These are phyloP conservation scores for Schizopygopsis malacanthus DNA, from an alignment of 2,797 vertebrate genomes.

Conservation along the genomic window DNA sequence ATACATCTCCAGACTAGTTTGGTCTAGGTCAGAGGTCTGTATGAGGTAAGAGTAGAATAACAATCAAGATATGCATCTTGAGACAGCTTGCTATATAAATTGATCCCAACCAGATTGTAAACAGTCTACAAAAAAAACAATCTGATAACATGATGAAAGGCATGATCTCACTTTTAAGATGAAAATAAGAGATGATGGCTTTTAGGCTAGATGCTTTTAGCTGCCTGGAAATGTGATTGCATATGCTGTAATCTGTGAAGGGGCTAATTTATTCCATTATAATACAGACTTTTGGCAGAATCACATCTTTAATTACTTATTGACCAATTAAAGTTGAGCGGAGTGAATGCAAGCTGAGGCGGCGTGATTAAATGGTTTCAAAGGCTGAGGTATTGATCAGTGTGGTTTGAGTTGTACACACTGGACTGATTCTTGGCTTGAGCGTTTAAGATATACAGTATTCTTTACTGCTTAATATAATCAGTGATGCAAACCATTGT, in stretches of 20 bases:
- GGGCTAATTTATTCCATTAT: conserved; percentile 57
- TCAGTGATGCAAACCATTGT: background rate
- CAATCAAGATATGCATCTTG: conserved; percentile 26
- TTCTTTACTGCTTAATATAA: conserved; percentile 26
- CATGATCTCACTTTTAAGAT: conserved; percentile 2
- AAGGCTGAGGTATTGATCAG: conserved; percentile 60
- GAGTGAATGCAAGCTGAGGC: conserved; percentile 47
- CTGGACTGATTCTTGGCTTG: conserved; percentile 11
- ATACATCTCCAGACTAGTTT: conserved; percentile 4
- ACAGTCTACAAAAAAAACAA: conserved; percentile 10
- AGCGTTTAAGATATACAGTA: conserved; percentile 29
- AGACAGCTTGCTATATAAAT: conserved; percentile 6
- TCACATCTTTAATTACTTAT: conserved; percentile 64
- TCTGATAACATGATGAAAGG: conserved; percentile 26
- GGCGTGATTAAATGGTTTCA: conserved; percentile 56
- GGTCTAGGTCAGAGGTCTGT: conserved; percentile 14
- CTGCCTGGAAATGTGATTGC: conserved; percentile 52
- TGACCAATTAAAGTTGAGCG: conserved; percentile 63
- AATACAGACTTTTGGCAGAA: conserved; percentile 58
- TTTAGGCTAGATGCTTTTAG: conserved; percentile 35
- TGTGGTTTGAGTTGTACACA: conserved; percentile 49
- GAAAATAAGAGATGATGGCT: conserved; percentile 26
- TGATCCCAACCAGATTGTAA: background rate
- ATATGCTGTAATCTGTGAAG: conserved; percentile 34
- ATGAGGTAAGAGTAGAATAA: background rate